A percentile compares a stretch with the other conserved stretches of the same genome.
phyloP scores from a whole-genome alignment of 2,888 invertebrate species.

The Hermaeophaga mercurialis region DNA sequence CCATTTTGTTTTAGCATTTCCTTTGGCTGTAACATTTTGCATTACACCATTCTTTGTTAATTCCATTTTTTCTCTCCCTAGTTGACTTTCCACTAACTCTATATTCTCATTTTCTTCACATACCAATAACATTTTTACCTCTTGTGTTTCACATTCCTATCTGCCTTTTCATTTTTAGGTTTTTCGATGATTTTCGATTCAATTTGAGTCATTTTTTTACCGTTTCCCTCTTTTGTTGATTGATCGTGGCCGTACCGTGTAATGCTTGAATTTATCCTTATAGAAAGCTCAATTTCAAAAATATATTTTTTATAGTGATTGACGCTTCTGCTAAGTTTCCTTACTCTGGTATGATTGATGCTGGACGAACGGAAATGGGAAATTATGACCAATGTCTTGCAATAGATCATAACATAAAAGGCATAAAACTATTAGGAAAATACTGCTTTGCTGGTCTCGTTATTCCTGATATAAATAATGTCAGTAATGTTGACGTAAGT shows the following conservation, averaged over 20 bases:
- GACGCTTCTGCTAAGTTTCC: slow-evolving; percentile 41
- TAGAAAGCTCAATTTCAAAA: neutral
- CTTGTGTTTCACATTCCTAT: no score
- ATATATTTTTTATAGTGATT: slow-evolving; percentile 32
- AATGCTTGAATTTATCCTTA: neutral
- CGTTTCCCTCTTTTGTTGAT: neutral
- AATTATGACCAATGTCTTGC: slow-evolving; percentile 40
- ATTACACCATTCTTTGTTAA: no score
- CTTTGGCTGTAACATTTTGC: no score
- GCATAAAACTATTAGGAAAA: slow-evolving; percentile 31
- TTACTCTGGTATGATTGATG: slow-evolving; percentile 32
- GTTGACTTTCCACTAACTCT: no score
- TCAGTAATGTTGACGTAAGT: slow-evolving; percentile 22
- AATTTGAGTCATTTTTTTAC: neutral
- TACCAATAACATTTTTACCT: no score
- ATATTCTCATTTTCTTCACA: no score
- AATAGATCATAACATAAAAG: slow-evolving; percentile 25
- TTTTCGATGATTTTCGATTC: neutral
- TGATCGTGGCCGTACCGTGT: neutral
- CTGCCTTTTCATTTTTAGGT: neutral
- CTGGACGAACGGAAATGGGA: slow-evolving; percentile 35
- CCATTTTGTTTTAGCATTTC: no score
- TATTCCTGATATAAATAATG: slow-evolving; percentile 24
- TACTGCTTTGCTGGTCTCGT: slow-evolving; percentile 31
- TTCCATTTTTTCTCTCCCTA: no score